Conservation (phyloP, 2,797 vertebrate species). For the Gila robusta region DNA sequence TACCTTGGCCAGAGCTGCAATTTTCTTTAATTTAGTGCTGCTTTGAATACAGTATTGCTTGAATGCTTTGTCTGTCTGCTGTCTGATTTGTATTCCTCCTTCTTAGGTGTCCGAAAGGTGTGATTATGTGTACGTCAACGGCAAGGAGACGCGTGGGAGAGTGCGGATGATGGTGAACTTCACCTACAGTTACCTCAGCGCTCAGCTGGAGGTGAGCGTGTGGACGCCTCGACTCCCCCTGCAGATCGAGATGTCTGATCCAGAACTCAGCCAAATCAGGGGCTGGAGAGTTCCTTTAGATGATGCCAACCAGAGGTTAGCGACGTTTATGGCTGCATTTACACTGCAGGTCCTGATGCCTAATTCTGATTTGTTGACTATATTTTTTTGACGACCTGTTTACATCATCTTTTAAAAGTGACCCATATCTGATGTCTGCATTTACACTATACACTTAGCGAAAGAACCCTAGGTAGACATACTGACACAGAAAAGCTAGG, state of each 20-base stretch:
- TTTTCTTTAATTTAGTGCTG: constrained; percentile 42
- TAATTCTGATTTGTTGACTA: neutral
- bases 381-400: neutral
- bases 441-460: neutral
- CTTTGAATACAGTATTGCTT: constrained; percentile 30
- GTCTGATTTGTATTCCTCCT: constrained; percentile 40
- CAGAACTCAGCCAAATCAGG: constrained; percentile 94
- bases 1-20: constrained; percentile 26
- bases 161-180: constrained; percentile 86
- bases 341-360: neutral
- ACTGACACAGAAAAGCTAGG: neutral
- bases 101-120: constrained; percentile 90
- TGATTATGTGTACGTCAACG: constrained; percentile 92
- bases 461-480: neutral
- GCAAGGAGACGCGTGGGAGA: constrained; percentile 90
- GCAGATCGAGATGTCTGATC: constrained; percentile 89
- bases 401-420: neutral
- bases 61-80: constrained; percentile 38
- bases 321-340: neutral
- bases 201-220: constrained; percentile 87
- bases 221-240: constrained; percentile 93
- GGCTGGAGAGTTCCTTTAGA: constrained; percentile 89
- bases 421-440: neutral
- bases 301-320: constrained; percentile 80
- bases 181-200: constrained; percentile 89